These are phyloP conservation scores for Centropyge bicolor DNA, from an alignment of 2,797 vertebrate species.

Conservation along the genomic window DNA sequence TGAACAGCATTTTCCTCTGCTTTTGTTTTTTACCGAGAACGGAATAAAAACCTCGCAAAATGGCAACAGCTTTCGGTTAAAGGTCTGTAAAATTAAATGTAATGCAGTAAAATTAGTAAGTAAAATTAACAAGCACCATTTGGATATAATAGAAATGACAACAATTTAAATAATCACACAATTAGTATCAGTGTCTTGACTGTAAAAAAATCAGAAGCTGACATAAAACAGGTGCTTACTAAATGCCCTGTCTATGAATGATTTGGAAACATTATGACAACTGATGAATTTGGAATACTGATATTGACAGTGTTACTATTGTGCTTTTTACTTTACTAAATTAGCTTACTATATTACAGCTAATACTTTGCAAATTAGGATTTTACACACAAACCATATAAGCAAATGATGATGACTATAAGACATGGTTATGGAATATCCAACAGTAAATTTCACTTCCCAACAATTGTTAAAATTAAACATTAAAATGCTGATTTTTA, in stretches of 20 bases:
- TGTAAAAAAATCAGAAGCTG: slow-evolving; percentile 19
- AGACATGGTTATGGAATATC: background rate
- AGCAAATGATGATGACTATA: background rate
- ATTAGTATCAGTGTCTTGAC: slow-evolving; percentile 16
- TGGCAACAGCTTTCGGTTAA: slow-evolving; percentile 7
- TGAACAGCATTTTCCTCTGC: background rate
- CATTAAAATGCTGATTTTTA: background rate
- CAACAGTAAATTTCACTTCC: background rate
- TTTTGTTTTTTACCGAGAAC: slow-evolving; percentile 6
- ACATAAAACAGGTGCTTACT: slow-evolving; percentile 28
- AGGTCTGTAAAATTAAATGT: slow-evolving; percentile 6
- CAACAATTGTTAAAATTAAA: background rate
- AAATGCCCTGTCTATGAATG: background rate
- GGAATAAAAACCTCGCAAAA: slow-evolving; percentile 6
- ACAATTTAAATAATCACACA: slow-evolving; percentile 26
- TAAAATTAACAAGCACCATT: slow-evolving; percentile 25
- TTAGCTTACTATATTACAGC: background rate
- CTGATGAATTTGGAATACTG: background rate
- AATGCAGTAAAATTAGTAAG: no score
- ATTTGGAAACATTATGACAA: no score
- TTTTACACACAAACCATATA: background rate
- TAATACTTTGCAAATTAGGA: background rate
- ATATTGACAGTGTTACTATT: background rate
- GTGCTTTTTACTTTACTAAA: background rate
- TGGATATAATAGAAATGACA: background rate